phyloP scores from a whole-genome alignment of 2,797 vertebrate genomes.

The Chloroceryle amazona region DNA sequence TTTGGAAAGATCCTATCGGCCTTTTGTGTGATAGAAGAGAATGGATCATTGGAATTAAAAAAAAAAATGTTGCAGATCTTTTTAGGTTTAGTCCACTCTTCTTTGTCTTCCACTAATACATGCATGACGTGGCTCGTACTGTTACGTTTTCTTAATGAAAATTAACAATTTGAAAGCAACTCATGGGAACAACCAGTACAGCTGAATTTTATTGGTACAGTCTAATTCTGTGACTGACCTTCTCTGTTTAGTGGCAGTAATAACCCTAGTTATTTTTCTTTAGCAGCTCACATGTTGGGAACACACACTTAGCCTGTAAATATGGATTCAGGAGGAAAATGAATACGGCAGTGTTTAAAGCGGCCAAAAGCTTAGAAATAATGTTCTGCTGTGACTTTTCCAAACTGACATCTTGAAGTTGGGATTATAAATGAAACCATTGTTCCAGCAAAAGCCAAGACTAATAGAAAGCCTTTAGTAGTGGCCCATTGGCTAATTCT shows the following conservation, averaged over 20 bases:
- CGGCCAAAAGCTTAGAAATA: conserved; percentile 60
- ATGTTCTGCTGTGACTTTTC: conserved; percentile 70
- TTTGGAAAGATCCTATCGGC: background rate
- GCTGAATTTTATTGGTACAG: background rate
- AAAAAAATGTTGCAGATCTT: background rate
- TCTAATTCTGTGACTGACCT: conserved; percentile 18
- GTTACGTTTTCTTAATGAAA: conserved; percentile 25
- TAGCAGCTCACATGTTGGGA: conserved; percentile 38
- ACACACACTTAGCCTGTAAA: conserved; percentile 50
- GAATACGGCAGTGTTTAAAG: conserved; percentile 54
- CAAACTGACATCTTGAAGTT: conserved; percentile 54
- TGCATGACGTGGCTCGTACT: background rate
- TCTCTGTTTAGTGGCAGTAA: conserved; percentile 11
- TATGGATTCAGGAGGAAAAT: conserved; percentile 63
- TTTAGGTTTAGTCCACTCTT: background rate
- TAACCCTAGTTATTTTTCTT: conserved; percentile 52
- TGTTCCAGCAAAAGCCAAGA: conserved; percentile 58
- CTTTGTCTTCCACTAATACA: background rate
- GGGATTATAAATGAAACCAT: conserved; percentile 73
- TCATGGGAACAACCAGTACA: background rate
- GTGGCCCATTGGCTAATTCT: conserved; percentile 54
- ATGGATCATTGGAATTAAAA: background rate
- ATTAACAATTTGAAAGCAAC: conserved; percentile 17
- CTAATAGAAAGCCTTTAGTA: conserved; percentile 75
- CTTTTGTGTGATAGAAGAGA: background rate